Base-by-base conservation (phyloP, 2,113 vertebrate genomes). In the Triplophysa tibetana region DNA sequence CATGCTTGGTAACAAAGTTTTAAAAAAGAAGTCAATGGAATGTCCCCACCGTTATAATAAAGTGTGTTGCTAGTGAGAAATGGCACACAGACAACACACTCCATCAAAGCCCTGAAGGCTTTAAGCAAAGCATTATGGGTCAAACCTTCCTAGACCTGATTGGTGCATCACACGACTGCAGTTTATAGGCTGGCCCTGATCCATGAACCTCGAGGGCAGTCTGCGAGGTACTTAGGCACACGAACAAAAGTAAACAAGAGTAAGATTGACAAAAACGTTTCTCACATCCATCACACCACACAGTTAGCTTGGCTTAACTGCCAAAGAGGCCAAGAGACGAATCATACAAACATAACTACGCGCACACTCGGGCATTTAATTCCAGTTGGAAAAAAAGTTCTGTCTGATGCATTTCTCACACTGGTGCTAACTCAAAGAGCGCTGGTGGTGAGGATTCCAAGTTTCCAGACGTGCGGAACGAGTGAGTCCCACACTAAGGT, bases 341-440 rank as follows among this genome's bases (percentile, higher is more conserved):
- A n/a, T 73, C 43, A 45, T 29, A 19, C 66, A 80, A 72, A 74
- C 67, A 82, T 12, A 65, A 61, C 67, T 41, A 38, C 17, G 29
- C 60, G 9, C 68, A 73, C 70, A 79, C 79, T 69, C 13, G 24
- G 69, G 62, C 72, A 69, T 83, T 54, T 58, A 23, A 56, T 67
- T 67, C 17, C 41, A 66, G 38, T 8, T 38, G 33, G 33, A 7
- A 54, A 70, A 29, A 81, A 48, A 50, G 74, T 65, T 62, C 70
- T 62, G 70, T 43, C 33, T 81, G 41, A 78, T 75, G 79, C 61
- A 83, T 70, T 76, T 85, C 84, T 70, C 84, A 78, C 50, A 17
- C 43, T 67, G 65, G 38, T 83, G 79, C 65, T 16, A 69, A 77
- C 67, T 82, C 77, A 80, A 58, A 74, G 48, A 9, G 23, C 26